Conservation (phyloP, 2,888 invertebrate species). For the Nysson spinosus region DNA sequence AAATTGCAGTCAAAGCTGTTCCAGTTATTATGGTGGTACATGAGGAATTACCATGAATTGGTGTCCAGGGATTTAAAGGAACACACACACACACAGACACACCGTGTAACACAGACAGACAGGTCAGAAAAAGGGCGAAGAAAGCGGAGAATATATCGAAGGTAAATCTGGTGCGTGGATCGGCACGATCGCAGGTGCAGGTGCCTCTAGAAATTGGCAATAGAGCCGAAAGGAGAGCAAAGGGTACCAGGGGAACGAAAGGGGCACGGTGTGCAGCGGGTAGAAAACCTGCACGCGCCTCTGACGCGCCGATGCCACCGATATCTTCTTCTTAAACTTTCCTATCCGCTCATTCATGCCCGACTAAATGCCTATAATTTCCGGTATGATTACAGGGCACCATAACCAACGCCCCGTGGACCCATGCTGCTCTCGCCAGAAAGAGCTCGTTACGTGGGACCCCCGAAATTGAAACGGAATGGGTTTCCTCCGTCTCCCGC, state of each 20-base stretch:
- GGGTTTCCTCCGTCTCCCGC: conserved; percentile 21
- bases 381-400: conserved; percentile 75
- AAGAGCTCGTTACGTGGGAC: conserved; percentile 62
- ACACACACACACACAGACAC: conserved; percentile 9
- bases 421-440: conserved; percentile 6
- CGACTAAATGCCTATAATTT: conserved; percentile 76
- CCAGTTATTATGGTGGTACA: conserved; percentile 50
- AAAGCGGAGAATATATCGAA: conserved; percentile 55
- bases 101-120: background rate
- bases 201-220: conserved; percentile 55
- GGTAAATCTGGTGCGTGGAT: conserved; percentile 66
- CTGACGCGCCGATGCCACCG: conserved; percentile 71
- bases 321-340: conserved; percentile 71
- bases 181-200: conserved; percentile 60
- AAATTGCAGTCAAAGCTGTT: conserved; percentile 43
- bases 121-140: background rate
- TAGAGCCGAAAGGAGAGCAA: conserved; percentile 9
- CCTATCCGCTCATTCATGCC: conserved; percentile 73
- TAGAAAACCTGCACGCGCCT: conserved; percentile 68
- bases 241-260: conserved; percentile 4
- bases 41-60: conserved; percentile 50
- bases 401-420: conserved; percentile 65
- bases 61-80: conserved; percentile 43
- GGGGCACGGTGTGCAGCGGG: conserved; percentile 30
- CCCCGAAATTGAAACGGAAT: conserved; percentile 70